A percentile compares a stretch with the other conserved stretches of the same genome.
Evolutionary conservation across 2,888 invertebrate genomes (phyloP).

Genomic region (Caenorhabditis sp.): DNA sequence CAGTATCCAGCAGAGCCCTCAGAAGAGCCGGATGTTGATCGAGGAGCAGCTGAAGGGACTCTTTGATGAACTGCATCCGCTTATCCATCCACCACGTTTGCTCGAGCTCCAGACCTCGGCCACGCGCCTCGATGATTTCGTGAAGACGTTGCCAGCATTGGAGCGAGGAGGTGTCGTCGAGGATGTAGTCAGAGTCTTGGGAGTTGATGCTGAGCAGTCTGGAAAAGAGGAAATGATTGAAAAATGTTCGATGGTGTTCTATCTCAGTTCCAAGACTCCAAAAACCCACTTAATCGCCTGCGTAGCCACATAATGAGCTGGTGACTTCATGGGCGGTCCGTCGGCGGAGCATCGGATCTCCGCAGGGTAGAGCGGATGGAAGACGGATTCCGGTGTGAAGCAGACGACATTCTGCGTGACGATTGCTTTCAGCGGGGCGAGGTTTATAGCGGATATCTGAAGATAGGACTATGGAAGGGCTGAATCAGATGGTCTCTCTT

Average conservation of each 20-base stretch:
- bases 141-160: slow-evolving; percentile 80
- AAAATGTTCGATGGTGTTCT: not conserved
- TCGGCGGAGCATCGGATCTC: slow-evolving; percentile 72
- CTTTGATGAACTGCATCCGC: slow-evolving; percentile 76
- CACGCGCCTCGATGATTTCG: slow-evolving; percentile 70
- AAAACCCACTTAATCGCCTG: slow-evolving; percentile 75
- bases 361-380: slow-evolving; percentile 82
- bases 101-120: slow-evolving; percentile 70
- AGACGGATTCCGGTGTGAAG: slow-evolving; percentile 81
- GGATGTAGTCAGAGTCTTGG: slow-evolving; percentile 75
- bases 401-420: slow-evolving; percentile 81
- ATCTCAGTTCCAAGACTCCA: slow-evolving; percentile 17
- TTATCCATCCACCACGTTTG: slow-evolving; percentile 78
- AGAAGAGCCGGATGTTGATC: slow-evolving; percentile 81
- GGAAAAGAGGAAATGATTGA: slow-evolving; percentile 20
- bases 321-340: slow-evolving; percentile 72
- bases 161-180: slow-evolving; percentile 70
- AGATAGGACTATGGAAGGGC: not conserved
- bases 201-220: slow-evolving; percentile 76
- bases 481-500: no score
- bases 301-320: slow-evolving; percentile 78
- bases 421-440: slow-evolving; percentile 62
- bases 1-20: slow-evolving; percentile 80
- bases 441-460: slow-evolving; percentile 68
- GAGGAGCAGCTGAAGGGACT: slow-evolving; percentile 76